These are phyloP conservation scores for Saccostrea cuccullata DNA, from an alignment of 1,140 invertebrate species.

Conservation along the genomic window DNA sequence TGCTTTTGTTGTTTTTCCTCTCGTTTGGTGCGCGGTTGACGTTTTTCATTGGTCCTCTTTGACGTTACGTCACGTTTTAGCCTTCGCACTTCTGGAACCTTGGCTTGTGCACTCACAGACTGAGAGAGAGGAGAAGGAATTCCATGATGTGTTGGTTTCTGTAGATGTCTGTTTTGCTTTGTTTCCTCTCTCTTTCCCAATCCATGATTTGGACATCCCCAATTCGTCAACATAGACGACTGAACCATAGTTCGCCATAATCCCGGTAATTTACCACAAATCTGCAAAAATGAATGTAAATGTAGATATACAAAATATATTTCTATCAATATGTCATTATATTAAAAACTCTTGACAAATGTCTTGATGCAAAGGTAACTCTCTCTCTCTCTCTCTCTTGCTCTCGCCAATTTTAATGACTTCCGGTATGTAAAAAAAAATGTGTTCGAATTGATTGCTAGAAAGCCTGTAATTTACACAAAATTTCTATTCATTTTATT, in stretches of 20 bases:
- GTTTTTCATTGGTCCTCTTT: background rate
- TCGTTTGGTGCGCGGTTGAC: background rate
- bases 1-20: background rate
- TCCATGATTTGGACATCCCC: slow-evolving; percentile 21
- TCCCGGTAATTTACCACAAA: slow-evolving; percentile 12
- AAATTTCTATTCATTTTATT: too few relatives aligned
- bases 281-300: background rate
- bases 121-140: slow-evolving; percentile 6
- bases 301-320: too few relatives aligned
- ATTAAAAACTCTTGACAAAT: background rate
- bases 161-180: background rate
- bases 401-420: too few relatives aligned
- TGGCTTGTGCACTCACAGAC: background rate
- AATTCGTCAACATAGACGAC: background rate
- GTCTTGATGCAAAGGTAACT: background rate
- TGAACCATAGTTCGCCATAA: slow-evolving; percentile 17
- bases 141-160: background rate
- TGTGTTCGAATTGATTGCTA: too few relatives aligned
- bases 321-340: background rate
- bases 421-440: too few relatives aligned
- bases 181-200: background rate
- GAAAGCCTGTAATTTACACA: too few relatives aligned
- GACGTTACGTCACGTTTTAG: background rate
- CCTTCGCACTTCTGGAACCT: background rate
- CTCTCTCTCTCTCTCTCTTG: too few relatives aligned